Conservation (phyloP, 1,140 invertebrate species). For the Capitella teleta region DNA sequence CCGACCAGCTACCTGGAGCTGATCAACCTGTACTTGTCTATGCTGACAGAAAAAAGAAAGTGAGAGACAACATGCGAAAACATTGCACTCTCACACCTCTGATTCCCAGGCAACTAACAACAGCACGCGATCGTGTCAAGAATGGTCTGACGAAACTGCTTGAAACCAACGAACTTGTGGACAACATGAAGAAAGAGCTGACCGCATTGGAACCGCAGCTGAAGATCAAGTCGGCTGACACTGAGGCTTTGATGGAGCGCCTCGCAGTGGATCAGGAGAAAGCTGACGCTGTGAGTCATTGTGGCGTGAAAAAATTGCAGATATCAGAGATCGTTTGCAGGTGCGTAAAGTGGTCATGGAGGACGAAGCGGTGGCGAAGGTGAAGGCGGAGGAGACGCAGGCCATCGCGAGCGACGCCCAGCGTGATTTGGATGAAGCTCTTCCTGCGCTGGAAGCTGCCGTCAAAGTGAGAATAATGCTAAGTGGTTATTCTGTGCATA, state of each 20-base stretch:
- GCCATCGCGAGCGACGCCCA: conserved; percentile 43
- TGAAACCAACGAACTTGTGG: conserved; percentile 41
- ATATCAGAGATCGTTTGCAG: conserved; percentile 14
- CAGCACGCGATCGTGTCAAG: conserved; percentile 33
- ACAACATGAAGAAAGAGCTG: conserved; percentile 42
- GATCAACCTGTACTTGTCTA: conserved; percentile 68
- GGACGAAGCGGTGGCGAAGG: conserved; percentile 41
- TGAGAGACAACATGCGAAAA: conserved; percentile 13
- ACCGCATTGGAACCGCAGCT: conserved; percentile 40
- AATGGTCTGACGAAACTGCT: conserved; percentile 41
- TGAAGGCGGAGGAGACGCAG: conserved; percentile 42
- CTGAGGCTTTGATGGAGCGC: conserved; percentile 39
- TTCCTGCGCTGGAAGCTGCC: conserved; percentile 72
- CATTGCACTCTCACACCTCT: background rate
- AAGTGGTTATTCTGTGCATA: too few species aligned
- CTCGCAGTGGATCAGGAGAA: conserved; percentile 42
- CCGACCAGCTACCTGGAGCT: conserved; percentile 79
- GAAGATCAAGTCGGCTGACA: conserved; percentile 39
- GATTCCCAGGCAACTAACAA: conserved; percentile 28
- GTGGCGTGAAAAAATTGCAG: background rate
- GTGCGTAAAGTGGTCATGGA: conserved; percentile 40
- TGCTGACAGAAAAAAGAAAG: conserved; percentile 49
- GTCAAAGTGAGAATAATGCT: conserved; percentile 45
- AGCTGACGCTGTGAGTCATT: conserved; percentile 34
- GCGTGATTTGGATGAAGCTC: conserved; percentile 63